These are phyloP conservation scores for Sebastes cheni DNA, from an alignment of 2,797 vertebrate genomes.

Conservation along the genomic window DNA sequence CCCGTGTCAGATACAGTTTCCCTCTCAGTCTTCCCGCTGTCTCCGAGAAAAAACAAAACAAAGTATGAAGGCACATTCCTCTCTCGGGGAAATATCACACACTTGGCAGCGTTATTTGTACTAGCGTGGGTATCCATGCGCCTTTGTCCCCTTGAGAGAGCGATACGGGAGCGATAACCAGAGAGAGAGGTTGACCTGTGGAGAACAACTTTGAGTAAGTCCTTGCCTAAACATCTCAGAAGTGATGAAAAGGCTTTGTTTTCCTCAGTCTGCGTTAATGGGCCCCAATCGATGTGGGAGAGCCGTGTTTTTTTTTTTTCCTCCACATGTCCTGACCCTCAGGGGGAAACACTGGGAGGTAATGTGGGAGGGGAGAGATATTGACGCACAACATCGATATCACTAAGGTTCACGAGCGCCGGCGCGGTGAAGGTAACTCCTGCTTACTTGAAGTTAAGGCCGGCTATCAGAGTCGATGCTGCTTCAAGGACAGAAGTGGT, in stretches of 20 bases:
- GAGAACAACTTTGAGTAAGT: constrained; percentile 49
- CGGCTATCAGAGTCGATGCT: constrained; percentile 21
- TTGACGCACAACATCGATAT: constrained; percentile 64
- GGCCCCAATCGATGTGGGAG: constrained; percentile 64
- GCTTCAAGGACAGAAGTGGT: constrained; percentile 41
- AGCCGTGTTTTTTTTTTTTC: constrained; percentile 32
- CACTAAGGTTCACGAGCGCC: constrained; percentile 33
- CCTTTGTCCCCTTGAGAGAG: not conserved
- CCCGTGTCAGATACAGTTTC: not conserved
- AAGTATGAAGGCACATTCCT: constrained; percentile 6
- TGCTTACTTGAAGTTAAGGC: constrained; percentile 23
- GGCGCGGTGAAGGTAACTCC: constrained; percentile 23
- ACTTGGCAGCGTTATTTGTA: constrained; percentile 14
- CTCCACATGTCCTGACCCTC: constrained; percentile 59
- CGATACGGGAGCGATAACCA: constrained; percentile 14
- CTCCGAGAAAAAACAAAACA: not conserved
- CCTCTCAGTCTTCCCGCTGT: not conserved
- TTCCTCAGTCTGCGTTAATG: constrained; percentile 69
- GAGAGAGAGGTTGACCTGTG: constrained; percentile 43
- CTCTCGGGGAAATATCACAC: constrained; percentile 8
- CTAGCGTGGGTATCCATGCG: not conserved
- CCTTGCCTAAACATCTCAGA: constrained; percentile 67
- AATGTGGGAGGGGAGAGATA: constrained; percentile 55
- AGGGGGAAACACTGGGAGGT: constrained; percentile 53
- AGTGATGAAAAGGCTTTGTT: constrained; percentile 74